Conservation (phyloP, 2,888 invertebrate species). For the Drosophila longiperda region DNA sequence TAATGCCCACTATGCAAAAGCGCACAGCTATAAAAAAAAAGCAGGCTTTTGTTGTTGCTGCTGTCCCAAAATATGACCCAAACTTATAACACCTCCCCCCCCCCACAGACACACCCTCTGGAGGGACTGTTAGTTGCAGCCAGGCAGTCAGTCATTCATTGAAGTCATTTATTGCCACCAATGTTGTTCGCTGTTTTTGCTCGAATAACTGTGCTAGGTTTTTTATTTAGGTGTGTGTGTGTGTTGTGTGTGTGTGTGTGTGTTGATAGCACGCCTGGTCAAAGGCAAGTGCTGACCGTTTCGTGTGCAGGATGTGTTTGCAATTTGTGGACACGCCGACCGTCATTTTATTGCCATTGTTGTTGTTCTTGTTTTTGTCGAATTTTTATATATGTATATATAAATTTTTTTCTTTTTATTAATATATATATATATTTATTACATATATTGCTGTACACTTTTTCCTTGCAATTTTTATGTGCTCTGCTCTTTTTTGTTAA, state of each 20-base stretch:
- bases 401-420: constrained; percentile 13
- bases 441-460: constrained; percentile 39
- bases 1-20: neutral
- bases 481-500: constrained; percentile 31
- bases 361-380: constrained; percentile 25
- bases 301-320: constrained; percentile 80
- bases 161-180: constrained; percentile 80
- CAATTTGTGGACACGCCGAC: constrained; percentile 81
- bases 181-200: constrained; percentile 59
- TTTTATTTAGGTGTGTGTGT: constrained; percentile 19
- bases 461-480: constrained; percentile 9
- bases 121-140: constrained; percentile 29
- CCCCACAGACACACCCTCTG: constrained; percentile 3
- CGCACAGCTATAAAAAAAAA: neutral
- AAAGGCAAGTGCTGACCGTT: constrained; percentile 38
- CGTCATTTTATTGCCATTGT: constrained; percentile 66
- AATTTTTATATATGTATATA: constrained; percentile 41
- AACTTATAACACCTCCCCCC: constrained; percentile 5
- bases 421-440: constrained; percentile 25
- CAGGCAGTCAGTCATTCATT: constrained; percentile 76
- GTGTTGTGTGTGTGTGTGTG: constrained; percentile 16
- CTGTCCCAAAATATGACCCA: constrained; percentile 60
- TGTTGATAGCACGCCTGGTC: constrained; percentile 51
- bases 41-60: constrained; percentile 13
- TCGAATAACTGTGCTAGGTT: constrained; percentile 12